These are phyloP conservation scores for Tanaodytes sp. DNA, from an alignment of 2,888 invertebrate species.

Conservation along the genomic window DNA sequence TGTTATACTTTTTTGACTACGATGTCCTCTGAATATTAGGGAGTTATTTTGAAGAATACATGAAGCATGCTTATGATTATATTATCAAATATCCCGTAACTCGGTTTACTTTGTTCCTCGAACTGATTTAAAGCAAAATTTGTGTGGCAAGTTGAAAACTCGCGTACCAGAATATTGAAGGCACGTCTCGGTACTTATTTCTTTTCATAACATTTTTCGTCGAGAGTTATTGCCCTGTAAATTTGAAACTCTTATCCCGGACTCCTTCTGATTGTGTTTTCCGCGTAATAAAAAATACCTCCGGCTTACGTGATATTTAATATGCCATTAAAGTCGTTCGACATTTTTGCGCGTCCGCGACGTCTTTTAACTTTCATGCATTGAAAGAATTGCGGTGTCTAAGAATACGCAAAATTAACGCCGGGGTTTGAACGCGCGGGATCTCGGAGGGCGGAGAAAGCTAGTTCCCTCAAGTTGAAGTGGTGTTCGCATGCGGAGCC, in stretches of 20 bases:
- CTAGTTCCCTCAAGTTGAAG: too few relatives aligned
- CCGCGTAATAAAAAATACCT: not conserved
- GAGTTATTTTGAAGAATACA: too few relatives aligned
- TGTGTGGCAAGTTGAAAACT: too few relatives aligned
- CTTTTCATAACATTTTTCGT: constrained; percentile 17
- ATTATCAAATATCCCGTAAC: too few relatives aligned
- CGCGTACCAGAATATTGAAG: not conserved
- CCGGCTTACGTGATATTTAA: not conserved
- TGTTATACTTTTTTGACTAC: too few relatives aligned
- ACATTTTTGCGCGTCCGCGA: not conserved
- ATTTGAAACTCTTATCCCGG: constrained; percentile 8
- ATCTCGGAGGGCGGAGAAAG: too few relatives aligned
- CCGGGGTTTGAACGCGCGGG: not conserved
- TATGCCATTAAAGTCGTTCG: constrained; percentile 2
- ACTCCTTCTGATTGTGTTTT: constrained; percentile 1
- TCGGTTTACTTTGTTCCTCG: too few relatives aligned
- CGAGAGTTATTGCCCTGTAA: constrained; percentile 10
- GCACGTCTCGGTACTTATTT: constrained; percentile 5
- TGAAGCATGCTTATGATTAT: too few relatives aligned
- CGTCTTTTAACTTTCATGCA: not conserved
- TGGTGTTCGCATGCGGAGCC: not conserved
- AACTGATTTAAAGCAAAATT: too few relatives aligned
- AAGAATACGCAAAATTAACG: constrained; percentile 3
- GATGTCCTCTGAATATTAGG: too few relatives aligned
- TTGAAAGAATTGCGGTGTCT: not conserved